Conservation (phyloP, 2,888 invertebrate genomes). For the Netelia virgata region DNA sequence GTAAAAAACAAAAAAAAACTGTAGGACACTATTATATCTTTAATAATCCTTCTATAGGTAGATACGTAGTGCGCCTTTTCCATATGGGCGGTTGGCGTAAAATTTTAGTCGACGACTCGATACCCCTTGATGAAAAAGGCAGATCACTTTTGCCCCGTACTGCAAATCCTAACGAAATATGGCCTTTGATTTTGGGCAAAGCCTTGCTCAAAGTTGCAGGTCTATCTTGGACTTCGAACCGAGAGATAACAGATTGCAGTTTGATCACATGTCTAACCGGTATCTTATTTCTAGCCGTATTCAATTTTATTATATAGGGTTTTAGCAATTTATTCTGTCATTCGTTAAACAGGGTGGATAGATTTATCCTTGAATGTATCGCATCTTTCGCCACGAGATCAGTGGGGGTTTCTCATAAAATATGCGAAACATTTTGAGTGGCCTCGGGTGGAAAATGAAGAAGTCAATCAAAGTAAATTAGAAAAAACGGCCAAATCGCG, state of each 20-base stretch:
- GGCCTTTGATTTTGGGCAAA: conserved; percentile 85
- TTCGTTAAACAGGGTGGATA: conserved; percentile 74
- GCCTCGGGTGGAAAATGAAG: conserved; percentile 12
- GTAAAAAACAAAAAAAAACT: conserved; percentile 4
- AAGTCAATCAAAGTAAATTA: background rate
- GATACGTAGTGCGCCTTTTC: conserved; percentile 85
- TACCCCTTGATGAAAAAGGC: conserved; percentile 83
- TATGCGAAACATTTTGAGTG: conserved; percentile 75
- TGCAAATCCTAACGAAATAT: conserved; percentile 82
- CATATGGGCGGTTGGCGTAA: conserved; percentile 86
- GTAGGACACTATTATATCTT: too few relatives aligned
- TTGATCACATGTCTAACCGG: conserved; percentile 85
- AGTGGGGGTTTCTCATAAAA: conserved; percentile 76
- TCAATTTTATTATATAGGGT: background rate
- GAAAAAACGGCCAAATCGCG: conserved; percentile 27
- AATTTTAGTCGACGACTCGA: conserved; percentile 84
- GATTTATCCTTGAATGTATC: conserved; percentile 70
- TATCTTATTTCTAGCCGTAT: conserved; percentile 18
- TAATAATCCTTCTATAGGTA: conserved; percentile 79
- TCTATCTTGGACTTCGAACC: conserved; percentile 80
- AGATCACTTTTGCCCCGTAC: conserved; percentile 83
- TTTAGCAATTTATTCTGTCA: background rate
- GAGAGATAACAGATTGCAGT: conserved; percentile 84
- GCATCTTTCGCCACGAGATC: conserved; percentile 73
- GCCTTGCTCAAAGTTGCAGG: conserved; percentile 85